Percentiles rank a stretch among this genome's conserved stretches.
phyloP scores from a whole-genome alignment of 2,797 vertebrate genomes.

The Spheniscus humboldti region DNA sequence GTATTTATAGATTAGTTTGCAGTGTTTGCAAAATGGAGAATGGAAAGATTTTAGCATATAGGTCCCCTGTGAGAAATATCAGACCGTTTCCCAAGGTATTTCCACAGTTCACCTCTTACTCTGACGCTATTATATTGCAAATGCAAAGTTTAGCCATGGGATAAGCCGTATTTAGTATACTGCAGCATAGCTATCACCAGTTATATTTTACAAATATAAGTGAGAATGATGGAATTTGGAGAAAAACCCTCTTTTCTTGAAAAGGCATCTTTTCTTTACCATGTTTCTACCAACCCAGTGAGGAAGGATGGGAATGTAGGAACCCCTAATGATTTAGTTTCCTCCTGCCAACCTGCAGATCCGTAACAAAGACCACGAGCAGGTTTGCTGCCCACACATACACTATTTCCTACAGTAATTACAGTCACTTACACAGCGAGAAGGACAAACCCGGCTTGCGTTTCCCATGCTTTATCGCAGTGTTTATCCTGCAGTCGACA shows the following conservation, averaged over 20 bases:
- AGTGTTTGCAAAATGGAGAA: neutral
- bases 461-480: neutral
- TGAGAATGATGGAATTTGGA: neutral
- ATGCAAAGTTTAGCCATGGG: neutral
- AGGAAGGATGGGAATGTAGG: neutral
- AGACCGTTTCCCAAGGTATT: neutral
- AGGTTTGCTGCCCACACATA: neutral
- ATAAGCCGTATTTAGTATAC: neutral
- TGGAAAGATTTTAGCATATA: neutral
- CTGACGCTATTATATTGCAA: neutral
- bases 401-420: neutral
- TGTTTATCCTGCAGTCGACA: neutral
- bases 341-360: neutral
- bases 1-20: neutral
- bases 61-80: neutral
- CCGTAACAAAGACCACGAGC: rapidly evolving
- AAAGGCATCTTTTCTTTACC: neutral
- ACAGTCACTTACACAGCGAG: neutral
- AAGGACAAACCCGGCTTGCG: neutral
- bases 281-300: neutral
- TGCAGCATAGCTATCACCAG: neutral
- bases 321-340: neutral
- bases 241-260: neutral
- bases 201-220: neutral
- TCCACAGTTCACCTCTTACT: neutral